Evolutionary conservation across 2,797 vertebrate species (phyloP), one percentile per base, ranked within the genome.

Genomic region (Parambassis ranga): DNA sequence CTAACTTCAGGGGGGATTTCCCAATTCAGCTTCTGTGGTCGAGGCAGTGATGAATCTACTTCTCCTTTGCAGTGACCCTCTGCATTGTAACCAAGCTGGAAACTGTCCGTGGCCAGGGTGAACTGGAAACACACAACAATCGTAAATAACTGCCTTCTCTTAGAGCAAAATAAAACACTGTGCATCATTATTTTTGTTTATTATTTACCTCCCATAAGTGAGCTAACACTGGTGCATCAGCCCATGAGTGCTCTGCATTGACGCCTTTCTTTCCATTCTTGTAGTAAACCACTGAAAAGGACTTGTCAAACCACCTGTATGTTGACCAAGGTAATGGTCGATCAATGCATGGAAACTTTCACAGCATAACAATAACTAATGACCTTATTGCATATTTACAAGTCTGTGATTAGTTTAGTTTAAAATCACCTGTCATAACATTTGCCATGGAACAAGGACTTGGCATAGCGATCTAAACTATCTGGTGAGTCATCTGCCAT

Each of bases 11-110:
- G 61, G n/a, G 91, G 63, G 27, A 96, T 93, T 58, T 96, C 92
- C 96, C 96, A 98, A 48, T 71, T 87, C 13, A 98, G 90, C 59
- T 93, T 93, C 81, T 94, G 90, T 5, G 96, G 95, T 5, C 28
- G 73, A 4, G 93, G 91, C 11, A 96, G 74, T 0, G 81, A 84
- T 3, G 90, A 65, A 18, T 94, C 92, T 2, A 89, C 88, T 0
- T 86, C 88, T 6, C 96, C 95, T 81, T 96, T 96, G 79, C 96
- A 96, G 84, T 96, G 94, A 42, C 96, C 96, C 1, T 96, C 93
- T 20, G 84, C 65, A 1, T 92, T 90, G 73, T 98, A 98, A 7
- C 96, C 95, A 10, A 98, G 87, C 57, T 93, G 92, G 77, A 98
- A 96, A 66, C 90, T 87, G 72, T 98, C 95, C 0, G 90, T 94